These are phyloP conservation scores for Prunella fulvescens DNA, from an alignment of 2,113 vertebrate genomes.

Conservation along the genomic window DNA sequence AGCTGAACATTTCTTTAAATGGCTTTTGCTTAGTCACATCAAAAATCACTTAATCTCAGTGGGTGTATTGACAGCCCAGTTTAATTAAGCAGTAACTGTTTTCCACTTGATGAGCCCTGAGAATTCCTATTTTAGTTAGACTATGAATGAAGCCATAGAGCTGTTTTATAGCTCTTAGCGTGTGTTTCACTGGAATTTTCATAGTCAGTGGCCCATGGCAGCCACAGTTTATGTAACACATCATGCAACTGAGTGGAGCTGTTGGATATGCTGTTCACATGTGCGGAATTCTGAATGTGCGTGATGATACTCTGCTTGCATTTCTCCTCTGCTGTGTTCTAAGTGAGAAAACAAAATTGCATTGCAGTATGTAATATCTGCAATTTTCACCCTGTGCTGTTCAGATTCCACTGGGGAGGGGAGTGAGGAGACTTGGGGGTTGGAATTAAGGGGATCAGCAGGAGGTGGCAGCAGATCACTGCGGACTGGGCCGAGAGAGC, in stretches of 20 bases:
- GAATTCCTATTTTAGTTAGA: background rate
- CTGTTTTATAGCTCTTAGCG: background rate
- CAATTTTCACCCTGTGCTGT: background rate
- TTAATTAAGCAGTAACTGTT: background rate
- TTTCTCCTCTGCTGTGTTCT: background rate
- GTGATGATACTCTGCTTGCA: fast-evolving
- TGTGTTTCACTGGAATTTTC: background rate
- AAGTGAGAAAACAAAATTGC: fast-evolving
- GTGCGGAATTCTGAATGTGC: background rate
- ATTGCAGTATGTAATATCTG: fast-evolving
- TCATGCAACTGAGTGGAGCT: fast-evolving
- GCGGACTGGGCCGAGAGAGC: background rate
- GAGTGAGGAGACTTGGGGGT: background rate
- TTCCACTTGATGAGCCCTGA: background rate
- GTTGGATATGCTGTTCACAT: fast-evolving
- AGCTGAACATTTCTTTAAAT: background rate
- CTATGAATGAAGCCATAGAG: background rate
- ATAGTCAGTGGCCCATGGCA: background rate
- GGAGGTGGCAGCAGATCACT: background rate
- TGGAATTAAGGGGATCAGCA: background rate
- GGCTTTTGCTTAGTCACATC: background rate
- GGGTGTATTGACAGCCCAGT: background rate
- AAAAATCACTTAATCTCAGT: background rate
- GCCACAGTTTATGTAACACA: background rate
- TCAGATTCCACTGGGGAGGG: background rate